Conservation (phyloP, 1,140 invertebrate species). For the Hylaeus anthracinus region DNA sequence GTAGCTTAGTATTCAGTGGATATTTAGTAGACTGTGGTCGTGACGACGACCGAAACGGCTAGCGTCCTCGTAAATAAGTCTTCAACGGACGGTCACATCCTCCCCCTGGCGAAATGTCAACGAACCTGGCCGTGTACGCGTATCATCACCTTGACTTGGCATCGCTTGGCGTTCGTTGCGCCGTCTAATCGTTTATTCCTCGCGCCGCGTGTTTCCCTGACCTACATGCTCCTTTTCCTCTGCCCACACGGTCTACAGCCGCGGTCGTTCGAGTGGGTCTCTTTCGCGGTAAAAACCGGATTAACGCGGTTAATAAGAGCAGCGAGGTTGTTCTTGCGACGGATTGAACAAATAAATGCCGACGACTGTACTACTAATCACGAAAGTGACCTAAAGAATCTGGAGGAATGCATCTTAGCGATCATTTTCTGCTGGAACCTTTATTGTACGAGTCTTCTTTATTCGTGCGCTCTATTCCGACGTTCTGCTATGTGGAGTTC, state of each 20-base stretch:
- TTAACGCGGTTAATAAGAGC: constrained; percentile 18
- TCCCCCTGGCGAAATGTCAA: constrained; percentile 28
- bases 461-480: no score
- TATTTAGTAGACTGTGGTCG: background rate
- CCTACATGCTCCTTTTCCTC: constrained; percentile 59
- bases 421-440: no score
- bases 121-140: constrained; percentile 31
- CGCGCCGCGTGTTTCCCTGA: constrained; percentile 59
- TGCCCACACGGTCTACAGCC: constrained; percentile 26
- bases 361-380: no score
- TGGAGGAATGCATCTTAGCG: no score
- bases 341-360: no score
- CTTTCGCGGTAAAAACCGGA: constrained; percentile 41
- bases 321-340: background rate
- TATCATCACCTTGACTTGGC: constrained; percentile 60
- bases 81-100: background rate
- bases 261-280: constrained; percentile 6
- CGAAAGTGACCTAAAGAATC: no score
- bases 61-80: constrained; percentile 4
- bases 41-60: background rate
- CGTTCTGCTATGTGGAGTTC: no score
- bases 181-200: constrained; percentile 59
- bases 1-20: background rate
- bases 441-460: no score
- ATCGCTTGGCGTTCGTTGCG: constrained; percentile 34